Evolutionary conservation across 23 tunicate species (phyloP), one percentile per base, ranked within the genome.

Genomic region (Oikopleura albicans): DNA sequence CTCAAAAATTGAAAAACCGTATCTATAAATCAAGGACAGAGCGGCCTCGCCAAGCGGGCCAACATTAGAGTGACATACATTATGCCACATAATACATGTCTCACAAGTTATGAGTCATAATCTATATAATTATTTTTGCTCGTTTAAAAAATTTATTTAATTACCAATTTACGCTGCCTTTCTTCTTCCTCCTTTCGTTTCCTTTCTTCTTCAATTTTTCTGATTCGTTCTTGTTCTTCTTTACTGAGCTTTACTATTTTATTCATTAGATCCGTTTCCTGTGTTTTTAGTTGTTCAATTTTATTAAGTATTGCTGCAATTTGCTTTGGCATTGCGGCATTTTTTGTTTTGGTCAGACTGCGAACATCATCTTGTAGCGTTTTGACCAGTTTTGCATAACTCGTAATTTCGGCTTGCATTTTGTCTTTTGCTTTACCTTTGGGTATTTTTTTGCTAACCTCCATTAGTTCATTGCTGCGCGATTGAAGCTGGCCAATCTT

Each of bases 131-230:
- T n/a, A n/a, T n/a, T n/a, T 49, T 49, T 8, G 59, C 59, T 8
- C 8, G 16, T 49, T 49, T 49, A 8, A 49, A 49, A 16, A 49
- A 22, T 8, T 8, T 49, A 49, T 49, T 49, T 49, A 22, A 8
- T 71, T 71, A 71, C 79, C 79, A 16, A 31, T 84, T 92, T 92
- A 41, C 87, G 88, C 85, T 76, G 57, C 57, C 91, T 85, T 57
- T 86, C 88, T 85, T 88, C 95, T 83, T 88, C 91, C 79, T 63
- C 40, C 41, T 76, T 86, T 84, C 84, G 88, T 31, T 75, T 85
- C 2, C 83, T 34, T 84, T 95, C 99, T 88, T 90, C 99, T 40
- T 95, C 99, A 75, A 87, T 88, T 88, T 88, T 87, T 36, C 87
- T 41, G 75, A 88, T 86, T 75, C 89, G 86, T 40, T 88, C 98